phyloP scores from a whole-genome alignment of 1,140 invertebrate species.

The Drosophila ironensis region DNA sequence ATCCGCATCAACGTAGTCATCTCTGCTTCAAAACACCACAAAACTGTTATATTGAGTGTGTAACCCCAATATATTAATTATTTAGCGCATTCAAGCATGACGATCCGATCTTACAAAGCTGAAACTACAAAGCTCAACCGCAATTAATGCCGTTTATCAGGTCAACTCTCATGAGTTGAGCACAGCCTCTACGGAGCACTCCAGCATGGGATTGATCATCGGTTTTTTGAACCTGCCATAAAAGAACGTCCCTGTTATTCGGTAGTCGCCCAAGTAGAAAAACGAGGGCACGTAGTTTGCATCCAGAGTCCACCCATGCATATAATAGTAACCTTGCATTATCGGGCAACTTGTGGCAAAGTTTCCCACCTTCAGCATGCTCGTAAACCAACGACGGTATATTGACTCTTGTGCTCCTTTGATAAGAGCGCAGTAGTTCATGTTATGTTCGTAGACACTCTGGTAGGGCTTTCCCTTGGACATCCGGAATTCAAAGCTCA shows the following conservation, averaged over 20 bases:
- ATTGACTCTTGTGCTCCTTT: conserved; percentile 44
- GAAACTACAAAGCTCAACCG: no score
- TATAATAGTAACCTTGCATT: conserved; percentile 49
- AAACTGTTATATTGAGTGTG: not conserved
- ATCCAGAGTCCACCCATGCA: conserved; percentile 52
- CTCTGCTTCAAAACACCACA: not conserved
- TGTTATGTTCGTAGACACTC: conserved; percentile 56
- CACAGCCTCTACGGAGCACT: conserved; percentile 49
- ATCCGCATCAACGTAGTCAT: conserved; percentile 7
- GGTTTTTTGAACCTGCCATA: conserved; percentile 46
- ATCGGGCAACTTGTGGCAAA: conserved; percentile 65
- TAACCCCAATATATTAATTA: conserved; percentile 43
- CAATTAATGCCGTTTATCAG: no score
- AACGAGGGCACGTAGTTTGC: conserved; percentile 51
- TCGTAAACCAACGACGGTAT: conserved; percentile 58
- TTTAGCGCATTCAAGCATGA: conserved; percentile 1
- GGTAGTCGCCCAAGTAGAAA: conserved; percentile 68
- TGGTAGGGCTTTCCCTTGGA: conserved; percentile 58
- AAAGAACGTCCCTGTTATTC: conserved; percentile 37
- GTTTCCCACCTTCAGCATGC: conserved; percentile 54
- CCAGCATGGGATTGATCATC: conserved; percentile 20
- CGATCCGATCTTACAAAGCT: no score
- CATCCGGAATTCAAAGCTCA: conserved; percentile 60
- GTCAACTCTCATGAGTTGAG: not conserved
- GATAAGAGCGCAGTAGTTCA: conserved; percentile 63